phyloP scores from a whole-genome alignment of 2,113 vertebrate species.

The Connochaetes taurinus region DNA sequence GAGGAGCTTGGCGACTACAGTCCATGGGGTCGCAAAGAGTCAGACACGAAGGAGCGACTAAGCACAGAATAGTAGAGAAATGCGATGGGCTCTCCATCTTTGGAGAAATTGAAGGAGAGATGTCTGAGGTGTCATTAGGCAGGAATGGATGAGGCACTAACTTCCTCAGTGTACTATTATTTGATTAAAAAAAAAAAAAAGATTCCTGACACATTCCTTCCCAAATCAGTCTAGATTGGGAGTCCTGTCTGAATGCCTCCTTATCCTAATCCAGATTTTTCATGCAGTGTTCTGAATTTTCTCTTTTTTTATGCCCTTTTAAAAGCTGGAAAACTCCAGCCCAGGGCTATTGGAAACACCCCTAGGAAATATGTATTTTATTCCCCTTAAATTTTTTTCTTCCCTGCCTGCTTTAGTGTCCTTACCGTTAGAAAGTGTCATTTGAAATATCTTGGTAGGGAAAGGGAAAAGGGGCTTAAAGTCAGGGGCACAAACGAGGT shows the following conservation, averaged over 20 bases:
- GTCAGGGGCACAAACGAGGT: fast-evolving
- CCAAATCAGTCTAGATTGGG: not conserved
- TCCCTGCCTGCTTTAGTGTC: not conserved
- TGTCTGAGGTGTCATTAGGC: not conserved
- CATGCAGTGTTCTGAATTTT: not conserved
- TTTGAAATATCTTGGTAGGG: not conserved
- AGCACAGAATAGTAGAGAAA: not conserved
- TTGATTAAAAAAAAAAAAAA: not conserved
- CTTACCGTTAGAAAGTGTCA: not conserved
- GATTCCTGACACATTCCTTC: not conserved
- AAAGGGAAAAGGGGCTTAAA: not conserved
- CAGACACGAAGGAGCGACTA: not conserved
- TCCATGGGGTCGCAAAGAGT: not conserved
- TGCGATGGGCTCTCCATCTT: not conserved
- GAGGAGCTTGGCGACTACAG: not conserved
- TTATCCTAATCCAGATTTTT: not conserved
- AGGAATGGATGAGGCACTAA: not conserved
- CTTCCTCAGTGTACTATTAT: not conserved
- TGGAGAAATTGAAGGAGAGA: not conserved
- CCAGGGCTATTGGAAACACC: not conserved
- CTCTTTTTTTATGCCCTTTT: not conserved
- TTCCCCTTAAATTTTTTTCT: not conserved
- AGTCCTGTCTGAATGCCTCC: not conserved
- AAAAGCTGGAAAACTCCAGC: not conserved
- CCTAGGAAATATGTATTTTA: not conserved